Base-by-base conservation (phyloP, 1,140 invertebrate species). In the Drosophila rhopaloa region DNA sequence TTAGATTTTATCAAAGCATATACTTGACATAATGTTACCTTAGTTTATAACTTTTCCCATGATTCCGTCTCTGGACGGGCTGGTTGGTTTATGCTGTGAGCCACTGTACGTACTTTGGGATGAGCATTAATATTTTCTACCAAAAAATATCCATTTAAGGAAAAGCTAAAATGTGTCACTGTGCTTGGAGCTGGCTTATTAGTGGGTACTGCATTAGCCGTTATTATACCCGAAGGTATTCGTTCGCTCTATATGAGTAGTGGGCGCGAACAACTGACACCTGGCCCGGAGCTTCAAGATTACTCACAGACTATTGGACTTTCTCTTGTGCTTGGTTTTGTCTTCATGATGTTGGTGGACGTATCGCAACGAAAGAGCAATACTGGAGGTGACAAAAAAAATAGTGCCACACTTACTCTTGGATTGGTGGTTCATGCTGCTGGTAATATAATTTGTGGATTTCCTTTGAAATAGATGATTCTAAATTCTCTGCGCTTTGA, bases 221-320 rank as follows among this genome's bases (percentile, higher is more conserved):
- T 99, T 1, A 99, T 99, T 48, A 99, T 99, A 84, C 99, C 99
- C 0, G 99, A 99, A 94, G 99, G 99, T 38, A 96, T 99, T 32
- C 94, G 98, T 73, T 96, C 98, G 3, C 93, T 99, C 32, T 95
- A 96, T 76, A 93, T 74, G 51, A 76, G 84, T 1, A 78, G 40
- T 38, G 32, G 35, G 6, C 55, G 32, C 57, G 10, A 76, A 85
- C 35, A 32, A 16, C 41, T 13, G 37, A 44, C 38, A 7, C 10
- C 4, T 37, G 37, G 14, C 5, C 10, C 41, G 0, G 38, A 66
- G n/a, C 51, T 32, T 0, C 63, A 58, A 38, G 94, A 95, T 78
- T 91, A 95, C 58, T 94, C 95, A 41, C 93, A 93, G 3, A 94
- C 94, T 71, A 95, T 95, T 59, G 95, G 95, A 2, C 93, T 95